Base-by-base conservation (phyloP, 1,140 invertebrate species). In the Cataglyphis hispanica region DNA sequence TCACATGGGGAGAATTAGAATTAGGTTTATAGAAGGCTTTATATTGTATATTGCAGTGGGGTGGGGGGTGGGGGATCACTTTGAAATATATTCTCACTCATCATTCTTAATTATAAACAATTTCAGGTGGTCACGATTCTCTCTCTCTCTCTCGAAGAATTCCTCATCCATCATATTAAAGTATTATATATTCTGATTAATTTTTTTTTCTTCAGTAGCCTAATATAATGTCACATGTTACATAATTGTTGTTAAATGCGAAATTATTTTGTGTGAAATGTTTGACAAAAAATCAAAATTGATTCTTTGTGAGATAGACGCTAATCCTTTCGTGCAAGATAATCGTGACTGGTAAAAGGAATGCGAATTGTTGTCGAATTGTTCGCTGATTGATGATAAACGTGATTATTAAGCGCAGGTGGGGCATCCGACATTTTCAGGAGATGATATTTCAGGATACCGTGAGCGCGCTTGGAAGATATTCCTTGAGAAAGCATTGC, bases 401-500 rank as follows among this genome's bases (percentile, higher is more conserved):
- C 64, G n/a, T 25, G 22, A 3, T 40, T 60, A 58, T 37, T 31
- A 53, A 67, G 13, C 3, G 10, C 50, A 58, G 64, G 64, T 80
- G 34, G 31, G 22, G 22, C 34, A 1, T 43, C 25, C 66, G 66
- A 70, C 77, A 81, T 81, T 81, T 81, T 70, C 77, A 70, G 43
- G 40, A 70, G 56, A 81, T 16, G 25, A 50, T 50, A 16, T 50
- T 50, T 50, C 4, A 50, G 46, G 10, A 50, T 50, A 50, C 50
- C 19, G n/a, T 22, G 34, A 43, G 37, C 43, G 10, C 5, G 19
- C 10, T 25, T 40, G 5, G 22, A 31, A 58, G 66, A 43, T 58
- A 60, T 58, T 58, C 19, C 66, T 81, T 81, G 77, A 58, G 77
- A 81, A 81, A 81, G 77, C 50, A 46, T 19, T 70, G 77, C 77